Conservation (phyloP, 2,888 invertebrate species). For the Dasypogon diadema region DNA sequence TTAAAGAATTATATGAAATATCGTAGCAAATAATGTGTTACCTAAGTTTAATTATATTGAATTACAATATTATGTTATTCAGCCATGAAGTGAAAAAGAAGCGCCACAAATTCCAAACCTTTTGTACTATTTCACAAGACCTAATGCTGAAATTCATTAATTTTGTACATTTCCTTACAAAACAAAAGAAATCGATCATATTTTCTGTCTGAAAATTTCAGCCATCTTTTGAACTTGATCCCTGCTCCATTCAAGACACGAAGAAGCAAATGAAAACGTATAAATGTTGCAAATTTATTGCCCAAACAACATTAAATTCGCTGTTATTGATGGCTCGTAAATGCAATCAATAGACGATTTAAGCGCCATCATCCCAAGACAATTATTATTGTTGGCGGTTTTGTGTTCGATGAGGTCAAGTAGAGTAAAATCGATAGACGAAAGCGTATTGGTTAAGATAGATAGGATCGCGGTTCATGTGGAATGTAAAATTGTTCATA, state of each 20-base stretch:
- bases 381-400: constrained; percentile 35
- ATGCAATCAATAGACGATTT: constrained; percentile 50
- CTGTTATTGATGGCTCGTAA: constrained; percentile 45
- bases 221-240: constrained; percentile 10
- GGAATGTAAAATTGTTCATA: constrained; percentile 38
- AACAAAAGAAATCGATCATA: no score
- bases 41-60: no score
- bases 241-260: constrained; percentile 29
- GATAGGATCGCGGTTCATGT: constrained; percentile 23
- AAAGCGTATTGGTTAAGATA: background rate
- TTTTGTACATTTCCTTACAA: no score
- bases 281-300: constrained; percentile 51
- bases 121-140: no score
- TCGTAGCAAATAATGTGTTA: no score
- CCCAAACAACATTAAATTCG: constrained; percentile 48
- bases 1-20: no score
- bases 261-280: constrained; percentile 43
- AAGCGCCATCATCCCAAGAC: constrained; percentile 45
- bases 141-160: no score
- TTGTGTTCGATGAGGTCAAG: constrained; percentile 21
- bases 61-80: no score
- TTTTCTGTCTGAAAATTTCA: background rate
- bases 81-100: no score
- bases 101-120: no score
- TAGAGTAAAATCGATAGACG: constrained; percentile 2